These are phyloP conservation scores for Melolontha melolontha DNA, from an alignment of 2,888 invertebrate genomes.

Conservation along the genomic window DNA sequence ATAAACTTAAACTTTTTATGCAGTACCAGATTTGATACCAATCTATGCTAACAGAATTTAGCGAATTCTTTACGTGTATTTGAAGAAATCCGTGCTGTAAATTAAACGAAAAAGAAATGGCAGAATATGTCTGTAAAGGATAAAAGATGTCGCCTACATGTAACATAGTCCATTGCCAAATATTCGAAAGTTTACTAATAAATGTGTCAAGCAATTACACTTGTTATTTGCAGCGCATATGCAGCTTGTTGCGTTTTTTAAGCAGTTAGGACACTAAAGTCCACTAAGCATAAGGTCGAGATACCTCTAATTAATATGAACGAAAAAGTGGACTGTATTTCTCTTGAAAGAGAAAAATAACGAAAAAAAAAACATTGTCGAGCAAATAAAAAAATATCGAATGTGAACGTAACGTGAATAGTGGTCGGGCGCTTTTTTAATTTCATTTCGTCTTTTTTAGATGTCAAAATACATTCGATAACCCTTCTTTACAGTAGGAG, in stretches of 20 bases:
- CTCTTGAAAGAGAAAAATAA: slow-evolving; percentile 24
- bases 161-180: slow-evolving; percentile 46
- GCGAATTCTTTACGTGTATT: too few species aligned
- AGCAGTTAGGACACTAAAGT: slow-evolving; percentile 44
- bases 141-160: slow-evolving; percentile 43
- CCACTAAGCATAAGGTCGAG: slow-evolving; percentile 38
- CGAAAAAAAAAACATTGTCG: slow-evolving; percentile 7
- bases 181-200: slow-evolving; percentile 53
- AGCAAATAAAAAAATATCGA: slow-evolving; percentile 35
- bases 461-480: slow-evolving; percentile 48
- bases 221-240: slow-evolving; percentile 40
- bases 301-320: slow-evolving; percentile 38
- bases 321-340: slow-evolving; percentile 27
- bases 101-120: too few species aligned
- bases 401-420: slow-evolving; percentile 45
- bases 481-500: slow-evolving; percentile 48
- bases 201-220: slow-evolving; percentile 52
- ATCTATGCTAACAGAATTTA: too few species aligned
- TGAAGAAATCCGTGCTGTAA: too few species aligned
- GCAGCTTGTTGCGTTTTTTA: slow-evolving; percentile 40
- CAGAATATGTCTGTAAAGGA: neutral
- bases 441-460: slow-evolving; percentile 42
- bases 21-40: too few species aligned
- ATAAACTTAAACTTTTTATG: too few species aligned
- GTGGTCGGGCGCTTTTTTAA: slow-evolving; percentile 37